Percentiles rank a stretch among this genome's conserved stretches.
Conservation (phyloP, 2,888 invertebrate genomes). For the Oxycera nigricornis region DNA sequence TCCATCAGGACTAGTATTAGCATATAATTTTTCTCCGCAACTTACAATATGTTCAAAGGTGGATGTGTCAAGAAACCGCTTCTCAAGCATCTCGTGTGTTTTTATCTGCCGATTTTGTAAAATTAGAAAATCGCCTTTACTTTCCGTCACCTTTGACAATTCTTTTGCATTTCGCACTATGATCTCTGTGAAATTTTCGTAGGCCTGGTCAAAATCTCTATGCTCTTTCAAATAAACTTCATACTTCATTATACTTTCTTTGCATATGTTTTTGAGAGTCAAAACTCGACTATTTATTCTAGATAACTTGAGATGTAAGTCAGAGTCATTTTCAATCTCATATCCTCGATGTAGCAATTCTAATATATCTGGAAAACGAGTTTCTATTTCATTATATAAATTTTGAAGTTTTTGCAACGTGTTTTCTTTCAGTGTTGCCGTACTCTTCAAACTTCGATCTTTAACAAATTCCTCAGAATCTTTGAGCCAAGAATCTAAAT, state of each 20-base stretch:
- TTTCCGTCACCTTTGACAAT: constrained; percentile 75
- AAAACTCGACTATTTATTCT: constrained; percentile 83
- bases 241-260: constrained; percentile 83
- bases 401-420: constrained; percentile 79
- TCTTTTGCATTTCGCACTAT: constrained; percentile 75
- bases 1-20: constrained; percentile 93
- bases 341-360: constrained; percentile 73
- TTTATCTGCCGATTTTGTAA: constrained; percentile 84
- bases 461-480: constrained; percentile 84
- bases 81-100: constrained; percentile 80
- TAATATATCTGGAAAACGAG: constrained; percentile 73
- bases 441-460: constrained; percentile 87
- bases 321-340: constrained; percentile 76
- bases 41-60: constrained; percentile 85
- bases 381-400: constrained; percentile 73
- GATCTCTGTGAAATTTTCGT: constrained; percentile 77
- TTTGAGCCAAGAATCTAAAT: constrained; percentile 84
- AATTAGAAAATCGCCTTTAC: constrained; percentile 83
- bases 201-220: constrained; percentile 77
- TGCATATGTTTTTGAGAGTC: constrained; percentile 79
- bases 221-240: constrained; percentile 88
- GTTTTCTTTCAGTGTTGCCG: constrained; percentile 79
- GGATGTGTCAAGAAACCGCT: constrained; percentile 78
- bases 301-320: constrained; percentile 76
- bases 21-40: constrained; percentile 89